phyloP scores from a whole-genome alignment of 2,888 invertebrate genomes.

The Ormyrus labotus region DNA sequence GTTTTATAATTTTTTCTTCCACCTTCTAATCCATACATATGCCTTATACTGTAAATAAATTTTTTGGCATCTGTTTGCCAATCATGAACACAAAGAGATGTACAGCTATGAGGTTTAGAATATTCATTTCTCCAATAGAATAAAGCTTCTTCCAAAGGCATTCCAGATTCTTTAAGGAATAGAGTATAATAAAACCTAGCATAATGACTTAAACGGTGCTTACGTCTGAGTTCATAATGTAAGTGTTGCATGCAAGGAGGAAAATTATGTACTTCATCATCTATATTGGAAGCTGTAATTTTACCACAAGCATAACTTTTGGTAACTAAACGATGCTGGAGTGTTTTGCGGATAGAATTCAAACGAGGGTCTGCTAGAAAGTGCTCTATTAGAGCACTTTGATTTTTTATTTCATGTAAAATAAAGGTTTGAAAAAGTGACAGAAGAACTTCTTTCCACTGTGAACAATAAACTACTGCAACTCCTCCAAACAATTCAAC shows the following conservation, averaged over 20 bases:
- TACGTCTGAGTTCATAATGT: slow-evolving; percentile 77
- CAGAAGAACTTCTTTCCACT: slow-evolving; percentile 78
- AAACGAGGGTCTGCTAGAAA: slow-evolving; percentile 66
- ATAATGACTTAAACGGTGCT: slow-evolving; percentile 82
- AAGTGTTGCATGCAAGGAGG: slow-evolving; percentile 83
- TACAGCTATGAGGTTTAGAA: slow-evolving; percentile 75
- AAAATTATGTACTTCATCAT: slow-evolving; percentile 75
- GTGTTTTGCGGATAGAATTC: slow-evolving; percentile 60
- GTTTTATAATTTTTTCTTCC: slow-evolving; percentile 80
- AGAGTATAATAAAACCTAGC: slow-evolving; percentile 82
- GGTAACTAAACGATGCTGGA: slow-evolving; percentile 60
- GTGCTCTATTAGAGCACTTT: slow-evolving; percentile 54
- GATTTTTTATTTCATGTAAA: slow-evolving; percentile 58
- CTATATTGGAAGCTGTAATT: slow-evolving; percentile 73
- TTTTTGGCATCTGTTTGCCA: slow-evolving; percentile 82
- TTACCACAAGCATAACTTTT: slow-evolving; percentile 57
- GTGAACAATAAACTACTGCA: slow-evolving; percentile 78
- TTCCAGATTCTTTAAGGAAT: slow-evolving; percentile 84
- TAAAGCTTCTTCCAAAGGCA: slow-evolving; percentile 81
- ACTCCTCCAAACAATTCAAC: slow-evolving; percentile 78
- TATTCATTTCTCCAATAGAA: slow-evolving; percentile 83
- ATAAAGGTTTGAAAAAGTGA: slow-evolving; percentile 77
- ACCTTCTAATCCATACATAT: slow-evolving; percentile 85
- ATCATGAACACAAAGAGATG: slow-evolving; percentile 79
- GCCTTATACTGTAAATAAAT: slow-evolving; percentile 83